Evolutionary conservation across 2,113 vertebrate genomes (phyloP).

Genomic region (Chaetura pelagica): DNA sequence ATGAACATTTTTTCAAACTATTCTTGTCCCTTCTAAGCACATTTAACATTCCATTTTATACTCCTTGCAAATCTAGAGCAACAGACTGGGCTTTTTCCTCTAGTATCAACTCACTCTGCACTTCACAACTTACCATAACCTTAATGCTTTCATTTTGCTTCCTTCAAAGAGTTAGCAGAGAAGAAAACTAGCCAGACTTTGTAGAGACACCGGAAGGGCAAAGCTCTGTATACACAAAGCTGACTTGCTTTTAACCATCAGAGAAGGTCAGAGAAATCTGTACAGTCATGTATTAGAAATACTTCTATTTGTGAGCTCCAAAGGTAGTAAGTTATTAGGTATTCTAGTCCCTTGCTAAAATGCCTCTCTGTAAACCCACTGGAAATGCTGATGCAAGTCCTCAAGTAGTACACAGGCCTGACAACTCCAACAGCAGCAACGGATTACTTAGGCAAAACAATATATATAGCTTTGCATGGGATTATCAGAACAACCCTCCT

Average conservation of each 20-base stretch:
- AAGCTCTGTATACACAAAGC: not conserved
- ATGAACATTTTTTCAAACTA: not conserved
- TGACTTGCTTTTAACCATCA: not conserved
- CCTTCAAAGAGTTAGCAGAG: not conserved
- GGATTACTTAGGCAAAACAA: not conserved
- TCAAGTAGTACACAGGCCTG: no score
- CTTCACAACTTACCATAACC: not conserved
- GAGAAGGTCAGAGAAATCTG: no score
- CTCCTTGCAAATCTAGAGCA: not conserved
- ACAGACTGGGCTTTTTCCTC: accelerated
- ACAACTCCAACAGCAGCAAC: no score
- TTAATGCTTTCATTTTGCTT: not conserved
- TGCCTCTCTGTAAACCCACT: no score
- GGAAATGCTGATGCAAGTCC: no score
- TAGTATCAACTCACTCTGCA: not conserved
- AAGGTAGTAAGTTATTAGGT: no score
- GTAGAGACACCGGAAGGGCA: not conserved
- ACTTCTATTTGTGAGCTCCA: no score
- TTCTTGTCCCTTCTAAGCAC: not conserved
- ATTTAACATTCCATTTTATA: no score
- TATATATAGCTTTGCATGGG: not conserved
- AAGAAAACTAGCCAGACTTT: not conserved
- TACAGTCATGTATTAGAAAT: no score
- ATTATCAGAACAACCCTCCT: not conserved
- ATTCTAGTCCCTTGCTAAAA: no score